Percentiles rank a stretch among this genome's conserved stretches.
phyloP scores from a whole-genome alignment of 2,113 vertebrate genomes.

The Casuarius casuarius region DNA sequence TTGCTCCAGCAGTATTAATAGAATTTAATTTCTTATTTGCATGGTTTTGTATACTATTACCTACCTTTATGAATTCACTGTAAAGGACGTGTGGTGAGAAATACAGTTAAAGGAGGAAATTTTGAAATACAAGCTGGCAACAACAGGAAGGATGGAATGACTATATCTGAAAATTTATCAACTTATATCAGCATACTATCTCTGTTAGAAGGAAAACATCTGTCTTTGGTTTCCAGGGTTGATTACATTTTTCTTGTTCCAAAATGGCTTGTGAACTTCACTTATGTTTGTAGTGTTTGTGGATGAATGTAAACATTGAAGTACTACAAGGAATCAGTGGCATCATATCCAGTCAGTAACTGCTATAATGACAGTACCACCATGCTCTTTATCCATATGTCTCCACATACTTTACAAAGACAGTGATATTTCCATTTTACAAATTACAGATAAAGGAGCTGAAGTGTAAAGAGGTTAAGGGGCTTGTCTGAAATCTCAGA shows the following conservation, averaged over 20 bases:
- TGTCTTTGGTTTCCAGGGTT: neutral
- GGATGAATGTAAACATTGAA: neutral
- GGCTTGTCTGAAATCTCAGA: neutral
- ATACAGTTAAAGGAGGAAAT: neutral
- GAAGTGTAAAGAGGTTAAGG: neutral
- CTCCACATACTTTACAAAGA: neutral
- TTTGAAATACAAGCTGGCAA: neutral
- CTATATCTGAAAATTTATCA: neutral
- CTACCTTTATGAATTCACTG: neutral
- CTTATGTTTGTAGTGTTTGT: neutral
- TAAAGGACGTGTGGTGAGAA: neutral
- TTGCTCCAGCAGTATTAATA: neutral
- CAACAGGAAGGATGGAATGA: neutral
- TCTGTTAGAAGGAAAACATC: neutral
- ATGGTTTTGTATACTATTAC: neutral
- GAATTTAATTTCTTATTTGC: neutral
- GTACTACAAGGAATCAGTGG: neutral
- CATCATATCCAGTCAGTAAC: neutral
- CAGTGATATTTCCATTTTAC: rapidly evolving
- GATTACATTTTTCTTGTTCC: neutral
- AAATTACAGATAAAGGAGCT: neutral
- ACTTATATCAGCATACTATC: neutral
- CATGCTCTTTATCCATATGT: rapidly evolving
- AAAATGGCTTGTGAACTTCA: neutral
- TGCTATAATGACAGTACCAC: neutral